Evolutionary conservation across 2,797 vertebrate species (phyloP), one percentile per base, ranked within the genome.

Genomic region (Peromyscus attwateri): DNA sequence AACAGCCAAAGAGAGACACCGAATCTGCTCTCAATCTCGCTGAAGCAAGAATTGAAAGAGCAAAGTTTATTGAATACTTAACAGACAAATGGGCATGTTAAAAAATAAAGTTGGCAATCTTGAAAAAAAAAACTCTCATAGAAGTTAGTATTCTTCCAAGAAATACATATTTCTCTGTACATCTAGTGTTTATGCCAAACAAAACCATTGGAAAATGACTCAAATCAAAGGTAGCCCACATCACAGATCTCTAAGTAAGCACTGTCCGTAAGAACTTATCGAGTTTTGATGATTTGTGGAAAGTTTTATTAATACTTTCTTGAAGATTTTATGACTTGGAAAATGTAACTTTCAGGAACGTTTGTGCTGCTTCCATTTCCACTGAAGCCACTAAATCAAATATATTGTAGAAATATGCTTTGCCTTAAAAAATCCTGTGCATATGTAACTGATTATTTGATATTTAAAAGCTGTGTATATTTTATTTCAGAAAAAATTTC

Each of bases 1-100:
- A 92, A 97, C 91, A 98, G 94, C 95, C 96, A 97, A 94, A 97
- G 87, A 68, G 57, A 80, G 91, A 98, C 98, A 98, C 98, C 98
- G 98, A 97, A 98, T 98, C 90, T 70, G 77, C 97, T 98, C 96
- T 98, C 97, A 98, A 98, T 94, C 60, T 98, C 98, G 98, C 97
- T 97, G 97, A 97, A 97, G 96, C 87, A 94, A 85, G 87, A 97
- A 98, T 98, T 98, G 98, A 93, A 97, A 93, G 91, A 98, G 97
- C 83, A 97, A 97, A 66, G 92, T 94, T 94, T 94, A 71, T 98
- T 97, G 98, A 95, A 92, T 46, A 80, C 2, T 10, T 98, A 97
- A 89, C 95, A 79, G 83, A 83, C 84, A 84, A 94, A 71, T 23
- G 60, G 71, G 0, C 68, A 91, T 60, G 49, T 93, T 98, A 96